Evolutionary conservation across 1,140 invertebrate genomes (phyloP), one percentile per base, ranked within the genome.

Genomic region (Dendrolimus kikuchii): DNA sequence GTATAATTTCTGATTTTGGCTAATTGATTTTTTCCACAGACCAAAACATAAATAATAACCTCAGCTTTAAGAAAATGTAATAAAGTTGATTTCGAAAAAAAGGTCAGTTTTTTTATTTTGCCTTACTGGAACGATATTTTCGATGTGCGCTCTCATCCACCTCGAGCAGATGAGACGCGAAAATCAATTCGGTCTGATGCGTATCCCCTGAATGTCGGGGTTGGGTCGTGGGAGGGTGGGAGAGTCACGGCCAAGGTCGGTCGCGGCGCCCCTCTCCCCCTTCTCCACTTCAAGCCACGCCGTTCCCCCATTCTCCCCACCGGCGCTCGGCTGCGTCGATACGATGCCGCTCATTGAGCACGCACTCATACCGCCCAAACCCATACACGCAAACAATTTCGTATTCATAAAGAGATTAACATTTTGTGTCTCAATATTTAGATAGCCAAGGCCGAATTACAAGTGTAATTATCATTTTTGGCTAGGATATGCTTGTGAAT

Each of bases 191-290:
- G 42, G 51, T 58, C 47, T 56, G 55, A 53, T 65, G 59, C 60
- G 62, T 56, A 56, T 55, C 57, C 51, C 41, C 59, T 56, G 53
- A 46, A 23, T 60, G 57, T 59, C 61, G 57, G 65, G 65, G 61
- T 62, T 49, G 52, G 49, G 50, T 51, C 45, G 23, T 23, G 23
- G 23, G 50, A 51, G 45, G 53, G 51, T 47, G 59, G 50, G 60
- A 54, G 60, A 69, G 68, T 71, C 68, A 71, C 62, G 68, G 68
- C 62, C 68, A 71, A 71, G 68, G 68, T 71, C 68, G 65, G 60
- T 55, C 57, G 57, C 57, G 53, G 50, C 42, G 47, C 49, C 50
- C 42, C 52, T 47, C 42, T 46, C 51, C 41, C 40, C 51, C 37
- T 44, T 9, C 39, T 8, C 43, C 46, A n/a, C 53, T 40, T 40